Evolutionary conservation across 2,797 vertebrate species (phyloP), one percentile per base, ranked within the genome.

Genomic region (Channa striata): DNA sequence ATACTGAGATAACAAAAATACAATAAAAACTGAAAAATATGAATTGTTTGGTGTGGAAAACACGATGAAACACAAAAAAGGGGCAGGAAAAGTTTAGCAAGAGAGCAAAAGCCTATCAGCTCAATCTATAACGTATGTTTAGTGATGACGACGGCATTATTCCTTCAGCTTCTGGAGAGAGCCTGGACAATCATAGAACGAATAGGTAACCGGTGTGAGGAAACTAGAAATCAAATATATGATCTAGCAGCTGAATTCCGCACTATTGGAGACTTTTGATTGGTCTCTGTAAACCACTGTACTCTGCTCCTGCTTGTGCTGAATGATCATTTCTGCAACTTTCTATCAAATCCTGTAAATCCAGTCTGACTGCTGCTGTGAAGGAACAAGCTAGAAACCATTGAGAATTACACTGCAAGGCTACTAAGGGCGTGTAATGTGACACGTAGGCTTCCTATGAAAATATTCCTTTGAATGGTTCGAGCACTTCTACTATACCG

Each of bases 401-500:
- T 30, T 34, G 12, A 59, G 11, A 64, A 20, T 10, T 19, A 39
- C 49, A 40, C 2, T 20, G 9, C 13, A 50, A 10, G 2, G 7
- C 0, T 14, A 20, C 20, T 42, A 8, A 42, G 3, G 47, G 0
- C 0, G 4, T 1, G 1, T 17, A 30, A 13, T 47, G 14, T 43
- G 34, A 42, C 30, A 13, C 8, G 1, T 7, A 48, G 10, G 8
- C 30, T 59, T 21, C 52, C 36, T 46, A 11, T 7, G 0, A 6
- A 30, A 21, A 53, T 17, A 21, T 60, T 67, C 6, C 13, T 67
- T 47, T 71, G 56, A 54, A 60, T n/a, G 12, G 16, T 68, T 44
- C n/a, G n/a, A 67, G 14, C 42, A 20, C 20, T 62, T 71, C 60
- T 81, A 85, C 86, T 89, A 17, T 95, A 99, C 98, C 97, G 86